phyloP scores from a whole-genome alignment of 2,113 vertebrate genomes.

The Dendrocopos noguchii region DNA sequence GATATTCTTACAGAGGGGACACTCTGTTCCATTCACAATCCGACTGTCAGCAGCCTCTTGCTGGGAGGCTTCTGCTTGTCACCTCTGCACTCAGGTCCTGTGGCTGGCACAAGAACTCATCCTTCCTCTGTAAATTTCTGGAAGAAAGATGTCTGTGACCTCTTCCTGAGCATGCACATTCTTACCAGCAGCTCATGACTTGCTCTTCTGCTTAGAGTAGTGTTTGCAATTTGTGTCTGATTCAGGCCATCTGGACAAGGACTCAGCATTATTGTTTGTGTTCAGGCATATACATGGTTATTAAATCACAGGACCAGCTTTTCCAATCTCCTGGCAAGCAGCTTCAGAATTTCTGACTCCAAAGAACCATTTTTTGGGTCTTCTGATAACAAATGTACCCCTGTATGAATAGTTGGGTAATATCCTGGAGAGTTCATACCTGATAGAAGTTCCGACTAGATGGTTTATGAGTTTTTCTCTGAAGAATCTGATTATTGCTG shows the following conservation, averaged over 20 bases:
- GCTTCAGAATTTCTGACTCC: neutral
- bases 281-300: neutral
- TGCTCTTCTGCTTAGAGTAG: neutral
- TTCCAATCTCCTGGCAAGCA: neutral
- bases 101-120: neutral
- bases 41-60: neutral
- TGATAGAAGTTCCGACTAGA: neutral
- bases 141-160: neutral
- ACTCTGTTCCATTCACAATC: rapidly evolving
- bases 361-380: neutral
- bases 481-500: neutral
- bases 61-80: neutral
- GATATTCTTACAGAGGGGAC: rapidly evolving
- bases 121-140: neutral
- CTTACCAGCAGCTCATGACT: neutral
- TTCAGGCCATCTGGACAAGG: constrained; percentile 20
- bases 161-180: neutral
- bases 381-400: neutral
- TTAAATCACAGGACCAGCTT: neutral
- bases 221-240: neutral
- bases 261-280: neutral
- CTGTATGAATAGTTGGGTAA: neutral
- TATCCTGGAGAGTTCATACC: neutral
- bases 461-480: neutral
- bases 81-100: neutral